Base-by-base conservation (phyloP, 2,113 vertebrate species). In the Sander lucioperca region DNA sequence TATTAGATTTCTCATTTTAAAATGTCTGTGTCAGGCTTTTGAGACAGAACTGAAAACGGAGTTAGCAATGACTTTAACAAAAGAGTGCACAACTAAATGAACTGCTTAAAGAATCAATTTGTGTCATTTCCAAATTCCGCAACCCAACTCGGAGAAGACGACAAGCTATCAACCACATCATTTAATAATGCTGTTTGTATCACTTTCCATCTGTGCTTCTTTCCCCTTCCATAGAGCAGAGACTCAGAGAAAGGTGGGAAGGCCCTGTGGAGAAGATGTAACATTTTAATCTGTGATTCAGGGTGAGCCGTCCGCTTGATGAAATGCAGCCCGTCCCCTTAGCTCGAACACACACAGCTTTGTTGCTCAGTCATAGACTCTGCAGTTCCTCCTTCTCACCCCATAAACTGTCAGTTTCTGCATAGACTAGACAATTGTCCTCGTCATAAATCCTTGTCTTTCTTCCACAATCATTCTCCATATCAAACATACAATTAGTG, bases 221-320 rank as follows among this genome's bases (percentile, higher is more conserved):
- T 12, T 19, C 50, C 36, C 14, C 19, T 21, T 73, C 64, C 57
- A 45, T 25, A 43, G 61, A 63, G 73, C 68, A 18, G 39, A 15
- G 62, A 21, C 73, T 80, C 78, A 6, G 33, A 33, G 33, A 33
- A 33, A 5, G 33, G 33, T 30, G 33, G 69, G 19, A 45, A 36
- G 58, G 57, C 59, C 63, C 70, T 56, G 81, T 13, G 69, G 59
- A 86, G 84, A 56, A 82, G 74, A 89, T 12, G 76, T 53, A 81
- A 90, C 2, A 73, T 86, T 92, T 95, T 90, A 90, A 93, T 93
- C 85, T 79, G 77, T 67, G 82, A 85, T 65, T 74, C 53, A 36
- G 53, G 82, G 77, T 23, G 91, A 93, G 87, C 88, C 91, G 91
- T 83, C 75, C 2, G 3, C 50, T 72, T 27, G 89, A 33, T 92